A percentile compares a stretch with the other conserved stretches of the same genome.
Evolutionary conservation across 2,888 invertebrate species (phyloP).

Genomic region (Thera britannica): DNA sequence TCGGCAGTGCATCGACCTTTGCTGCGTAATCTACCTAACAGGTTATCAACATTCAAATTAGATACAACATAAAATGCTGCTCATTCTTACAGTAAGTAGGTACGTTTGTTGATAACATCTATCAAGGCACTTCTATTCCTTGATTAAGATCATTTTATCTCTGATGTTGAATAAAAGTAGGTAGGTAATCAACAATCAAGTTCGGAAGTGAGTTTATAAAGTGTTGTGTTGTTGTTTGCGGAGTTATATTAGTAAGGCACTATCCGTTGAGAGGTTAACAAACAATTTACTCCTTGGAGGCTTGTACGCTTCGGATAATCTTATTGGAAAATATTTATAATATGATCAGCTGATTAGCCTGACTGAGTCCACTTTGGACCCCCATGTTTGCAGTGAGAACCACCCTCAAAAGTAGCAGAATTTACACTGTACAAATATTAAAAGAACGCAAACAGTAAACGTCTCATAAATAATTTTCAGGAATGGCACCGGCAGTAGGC

Average conservation of each 20-base stretch:
- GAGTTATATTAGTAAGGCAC: not conserved
- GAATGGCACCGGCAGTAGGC: slow-evolving; percentile 26
- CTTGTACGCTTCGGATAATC: too few species aligned
- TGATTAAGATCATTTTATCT: slow-evolving; percentile 7
- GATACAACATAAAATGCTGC: slow-evolving; percentile 7
- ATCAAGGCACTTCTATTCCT: slow-evolving; percentile 1
- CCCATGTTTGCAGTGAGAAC: too few species aligned
- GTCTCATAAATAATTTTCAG: slow-evolving; percentile 3
- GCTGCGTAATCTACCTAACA: slow-evolving; percentile 20
- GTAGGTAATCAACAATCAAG: slow-evolving; percentile 1
- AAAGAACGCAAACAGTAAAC: too few species aligned
- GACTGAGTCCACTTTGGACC: too few species aligned
- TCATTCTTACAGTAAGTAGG: not conserved
- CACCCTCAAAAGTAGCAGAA: too few species aligned
- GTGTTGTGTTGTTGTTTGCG: slow-evolving; percentile 5
- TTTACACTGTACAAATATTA: too few species aligned
- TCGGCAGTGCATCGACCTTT: slow-evolving; percentile 13
- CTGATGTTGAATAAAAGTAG: not conserved
- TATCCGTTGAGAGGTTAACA: not conserved
- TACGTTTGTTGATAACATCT: slow-evolving; percentile 5
- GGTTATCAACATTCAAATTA: slow-evolving; percentile 5
- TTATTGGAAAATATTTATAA: too few species aligned
- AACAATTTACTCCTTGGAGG: not conserved
- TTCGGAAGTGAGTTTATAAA: slow-evolving; percentile 1
- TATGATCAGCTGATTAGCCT: too few species aligned